These are phyloP conservation scores for Melanchra persicariae DNA, from an alignment of 2,888 invertebrate genomes.

Conservation along the genomic window DNA sequence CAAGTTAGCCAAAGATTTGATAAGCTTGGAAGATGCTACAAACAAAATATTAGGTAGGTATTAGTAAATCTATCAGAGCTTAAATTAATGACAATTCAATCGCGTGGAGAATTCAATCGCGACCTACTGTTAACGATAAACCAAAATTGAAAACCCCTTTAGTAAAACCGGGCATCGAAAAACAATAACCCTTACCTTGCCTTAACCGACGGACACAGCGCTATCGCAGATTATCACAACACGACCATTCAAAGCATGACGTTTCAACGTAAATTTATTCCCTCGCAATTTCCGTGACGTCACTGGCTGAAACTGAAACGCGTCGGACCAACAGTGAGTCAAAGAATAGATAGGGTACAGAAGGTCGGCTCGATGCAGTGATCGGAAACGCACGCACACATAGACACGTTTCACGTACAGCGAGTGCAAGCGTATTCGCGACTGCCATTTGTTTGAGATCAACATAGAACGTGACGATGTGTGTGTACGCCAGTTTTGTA, in stretches of 20 bases:
- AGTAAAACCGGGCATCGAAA: neutral
- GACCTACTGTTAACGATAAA: too few relatives aligned
- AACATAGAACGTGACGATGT: neutral
- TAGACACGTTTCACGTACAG: neutral
- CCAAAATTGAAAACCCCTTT: neutral
- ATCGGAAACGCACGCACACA: conserved; percentile 6
- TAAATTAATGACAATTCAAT: too few relatives aligned
- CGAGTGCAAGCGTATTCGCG: neutral
- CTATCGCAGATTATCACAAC: conserved; percentile 53
- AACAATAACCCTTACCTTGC: conserved; percentile 16
- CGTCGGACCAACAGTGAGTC: conserved; percentile 44
- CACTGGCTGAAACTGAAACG: conserved; percentile 63
- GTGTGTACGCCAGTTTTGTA: neutral
- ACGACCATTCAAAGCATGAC: conserved; percentile 61
- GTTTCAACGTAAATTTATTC: conserved; percentile 70
- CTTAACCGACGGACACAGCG: conserved; percentile 26
- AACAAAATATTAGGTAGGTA: too few relatives aligned
- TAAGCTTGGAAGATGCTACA: too few relatives aligned
- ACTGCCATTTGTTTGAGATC: neutral
- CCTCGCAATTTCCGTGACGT: conserved; percentile 72
- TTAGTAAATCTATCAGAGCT: too few relatives aligned
- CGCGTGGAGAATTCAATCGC: too few relatives aligned
- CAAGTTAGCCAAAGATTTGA: too few relatives aligned
- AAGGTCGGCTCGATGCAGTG: neutral
- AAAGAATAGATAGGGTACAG: conserved; percentile 12